Base-by-base conservation (phyloP, 2,113 vertebrate species). In the Carassius carassius region DNA sequence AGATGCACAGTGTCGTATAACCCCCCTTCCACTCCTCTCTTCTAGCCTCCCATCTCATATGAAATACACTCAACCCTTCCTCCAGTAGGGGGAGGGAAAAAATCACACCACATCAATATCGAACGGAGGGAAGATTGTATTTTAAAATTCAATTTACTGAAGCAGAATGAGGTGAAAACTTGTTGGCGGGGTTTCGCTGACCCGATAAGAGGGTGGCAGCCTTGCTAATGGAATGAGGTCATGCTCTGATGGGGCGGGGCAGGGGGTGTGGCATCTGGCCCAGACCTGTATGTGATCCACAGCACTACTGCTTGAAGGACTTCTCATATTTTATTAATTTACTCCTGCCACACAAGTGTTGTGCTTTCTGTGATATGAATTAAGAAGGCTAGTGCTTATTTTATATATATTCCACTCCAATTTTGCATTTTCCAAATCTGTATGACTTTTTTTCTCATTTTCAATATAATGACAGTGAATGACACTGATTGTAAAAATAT, bases 121-220 rank as follows among this genome's bases (percentile, higher is more conserved):
- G 86, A 84, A 87, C 84, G 21, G 70, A 77, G 80, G 78, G 41
- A 84, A 78, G 88, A 89, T 86, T 87, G 81, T 87, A 89, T 87
- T 89, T 87, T 86, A 87, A 89, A 89, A 89, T 89, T 89, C 88
- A 89, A 88, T 89, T 89, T 87, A 85, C 84, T 84, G 85, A 78
- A 84, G 83, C 69, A 35, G 67, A 86, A 86, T 88, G 88, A 88
- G 87, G 84, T 84, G 86, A 87, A 86, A 87, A 87, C 77, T 62
- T 87, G 86, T 87, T 62, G 47, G 69, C 79, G 21, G 86, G 83
- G 84, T 85, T 84, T 70, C 32, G 58, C 32, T 72, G 84, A 86
- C 86, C 86, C 82, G 69, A 63, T 85, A 60, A 72, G 76, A 10
- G 78, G 81, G 86, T 67, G 35, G 76, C 69, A 81, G 54, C 80